Evolutionary conservation across 2,797 vertebrate species (phyloP), one percentile per base, ranked within the genome.

Genomic region (Ibycter americanus): DNA sequence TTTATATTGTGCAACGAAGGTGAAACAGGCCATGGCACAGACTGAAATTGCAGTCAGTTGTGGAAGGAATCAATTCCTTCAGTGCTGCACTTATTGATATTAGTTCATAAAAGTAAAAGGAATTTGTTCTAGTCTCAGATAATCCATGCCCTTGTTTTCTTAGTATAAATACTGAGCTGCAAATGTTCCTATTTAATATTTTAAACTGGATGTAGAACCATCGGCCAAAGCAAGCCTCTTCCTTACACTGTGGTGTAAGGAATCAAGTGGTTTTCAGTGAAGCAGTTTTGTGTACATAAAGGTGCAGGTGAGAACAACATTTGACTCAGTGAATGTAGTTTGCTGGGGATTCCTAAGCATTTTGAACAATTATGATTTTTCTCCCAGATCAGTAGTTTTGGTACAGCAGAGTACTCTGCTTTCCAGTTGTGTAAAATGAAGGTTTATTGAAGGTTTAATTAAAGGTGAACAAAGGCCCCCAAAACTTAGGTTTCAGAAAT

Each of bases 101-200:
- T 97, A 97, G 90, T 97, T 98, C 97, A 97, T 98, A 97, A 98
- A 98, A 97, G 74, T 96, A 97, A 98, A 97, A 98, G 97, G 96
- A 96, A 97, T 97, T 93, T 95, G 95, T 93, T 95, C 90, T 91
- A 61, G 91, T 95, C 87, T 84, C 76, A 84, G 92, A 96, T 98
- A 98, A 98, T 97, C 98, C 92, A 76, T 87, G 88, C 56, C 79
- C 78, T 95, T 97, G 87, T 96, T 95, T 92, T 93, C 70, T 83
- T 87, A 95, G 94, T 89, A 81, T 59, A 96, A 97, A 96, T 89
- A 82, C 40, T 90, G 93, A 89, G 59, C 85, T 92, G 74, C 84
- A 80, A 73, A 80, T 91, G 15, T 61, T 95, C 86, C 88, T 58
- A 78, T 96, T 97, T 98, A 97, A 97, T 97, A 97, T 70, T 79